Base-by-base conservation (phyloP, 1,140 invertebrate species). In the Holotrichia oblita region DNA sequence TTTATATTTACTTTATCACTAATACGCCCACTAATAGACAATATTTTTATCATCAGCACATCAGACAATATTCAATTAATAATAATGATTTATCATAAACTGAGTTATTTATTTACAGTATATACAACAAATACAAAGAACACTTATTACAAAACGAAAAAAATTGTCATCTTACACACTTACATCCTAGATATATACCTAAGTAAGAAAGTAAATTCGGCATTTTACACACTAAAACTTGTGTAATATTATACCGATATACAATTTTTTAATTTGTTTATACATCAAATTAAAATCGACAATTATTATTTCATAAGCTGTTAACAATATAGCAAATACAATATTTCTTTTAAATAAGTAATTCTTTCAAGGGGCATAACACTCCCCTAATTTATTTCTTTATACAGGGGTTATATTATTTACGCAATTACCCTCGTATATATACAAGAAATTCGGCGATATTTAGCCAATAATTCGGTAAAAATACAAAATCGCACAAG, bases 361-460 rank as follows among this genome's bases (percentile, higher is more conserved):
- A 55, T 55, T n/a, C 10, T n/a, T 12, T n/a, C 14, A 12, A 9
- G 48, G 48, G 14, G 14, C 14, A 17, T 55, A 55, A 55, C 17
- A 6, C 1, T n/a, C 14, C 48, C 48, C 48, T 14, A 55, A 55
- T n/a, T 9, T 14, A 55, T 55, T 55, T 12, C 14, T n/a, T 55
- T 55, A 14, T 14, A 17, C 48, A n/a, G 48, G 48, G 48, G 48
- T 55, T 55, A 9, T 55, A 55, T 55, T 55, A 55, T 17, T 55
- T 55, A 55, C 48, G 14, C 27, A 34, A 34, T 34, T n/a, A 55
- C 14, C 48, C 48, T 55, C 48, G 40, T 69, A 40, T 83, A 83
- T 84, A 78, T 82, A 85, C 81, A 85, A 85, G 79, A 84, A 78
- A 81, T 85, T 85, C 84, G 84, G 84, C 84, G 84, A 85, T 79